Base-by-base conservation (phyloP, 2,888 invertebrate species). In the Azorinus chamasolen region DNA sequence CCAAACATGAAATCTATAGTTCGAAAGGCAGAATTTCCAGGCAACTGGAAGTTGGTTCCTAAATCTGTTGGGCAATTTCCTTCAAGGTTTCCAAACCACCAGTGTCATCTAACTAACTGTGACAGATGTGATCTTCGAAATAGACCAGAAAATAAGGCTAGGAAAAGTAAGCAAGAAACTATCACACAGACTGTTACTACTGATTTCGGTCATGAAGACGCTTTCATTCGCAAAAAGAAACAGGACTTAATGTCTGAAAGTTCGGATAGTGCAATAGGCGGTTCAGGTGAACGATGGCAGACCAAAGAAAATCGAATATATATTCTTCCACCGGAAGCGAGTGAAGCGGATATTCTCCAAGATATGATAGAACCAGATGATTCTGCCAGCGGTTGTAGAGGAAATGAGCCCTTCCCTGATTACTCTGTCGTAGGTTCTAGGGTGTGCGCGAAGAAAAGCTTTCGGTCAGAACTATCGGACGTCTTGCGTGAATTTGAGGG, bases 241-340 rank as follows among this genome's bases (percentile, higher is more conserved):
- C 32, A 6, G 4, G 32, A 32, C 10, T 6, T 32, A 6, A 55
- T 70, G 32, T 80, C 80, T 1, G 76, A 80, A 46, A 80, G 80
- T 63, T 80, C 80, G 16, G 80, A 80, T 54, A 80, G 80, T 80
- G 80, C 80, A 39, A 73, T 80, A 37, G 80, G 80, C 22, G 80
- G 76, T 16, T 80, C 80, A 5, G 80, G 80, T 4, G 75, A 71
- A 12, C 61, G 76, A 41, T 80, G 76, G 76, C 70, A 58, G 32
- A 43, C 27, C 20, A 59, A 59, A 32, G 63, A 65, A 5, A 37
- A 66, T 39, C 51, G 62, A 24, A 55, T 64, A 10, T 50, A 63
- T 0, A 20, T 51, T 16, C 20, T 65, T 12, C 65, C 75, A 5
- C 45, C 46, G 37, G 69, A 50, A 22, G 58, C 16, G 8, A 50